Percentiles rank a stretch among this genome's conserved stretches.
Evolutionary conservation across 2,113 vertebrate species (phyloP).

Genomic region (Caloenas nicobarica): DNA sequence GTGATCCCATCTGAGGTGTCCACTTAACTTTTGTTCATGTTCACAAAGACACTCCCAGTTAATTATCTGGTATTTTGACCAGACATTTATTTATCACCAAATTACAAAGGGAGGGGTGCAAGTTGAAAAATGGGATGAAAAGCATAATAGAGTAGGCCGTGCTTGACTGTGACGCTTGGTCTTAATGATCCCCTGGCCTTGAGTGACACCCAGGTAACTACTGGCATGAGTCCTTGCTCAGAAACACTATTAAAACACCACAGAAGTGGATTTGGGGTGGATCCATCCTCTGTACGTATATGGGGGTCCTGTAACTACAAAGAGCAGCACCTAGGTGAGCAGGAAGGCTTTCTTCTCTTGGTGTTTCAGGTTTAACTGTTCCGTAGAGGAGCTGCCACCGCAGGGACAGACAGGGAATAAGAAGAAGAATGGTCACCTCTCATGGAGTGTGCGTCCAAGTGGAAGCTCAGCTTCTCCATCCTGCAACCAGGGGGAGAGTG

Average conservation of each 20-base stretch:
- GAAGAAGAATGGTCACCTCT: background rate
- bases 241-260: background rate
- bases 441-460: background rate
- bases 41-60: background rate
- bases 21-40: background rate
- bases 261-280: background rate
- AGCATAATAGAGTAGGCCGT: background rate
- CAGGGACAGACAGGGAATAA: background rate
- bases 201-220: background rate
- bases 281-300: background rate
- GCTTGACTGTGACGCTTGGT: background rate
- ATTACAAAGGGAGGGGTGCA: constrained; percentile 10
- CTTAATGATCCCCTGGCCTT: background rate
- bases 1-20: background rate
- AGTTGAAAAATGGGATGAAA: constrained; percentile 10
- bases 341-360: background rate
- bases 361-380: background rate
- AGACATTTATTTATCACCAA: background rate
- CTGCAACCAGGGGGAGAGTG: background rate
- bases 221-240: background rate
- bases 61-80: constrained; percentile 11
- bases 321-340: background rate
- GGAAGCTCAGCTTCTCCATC: background rate
- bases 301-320: background rate
- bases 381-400: background rate